Evolutionary conservation across 2,113 vertebrate species (phyloP).

Genomic region (Grus americana): DNA sequence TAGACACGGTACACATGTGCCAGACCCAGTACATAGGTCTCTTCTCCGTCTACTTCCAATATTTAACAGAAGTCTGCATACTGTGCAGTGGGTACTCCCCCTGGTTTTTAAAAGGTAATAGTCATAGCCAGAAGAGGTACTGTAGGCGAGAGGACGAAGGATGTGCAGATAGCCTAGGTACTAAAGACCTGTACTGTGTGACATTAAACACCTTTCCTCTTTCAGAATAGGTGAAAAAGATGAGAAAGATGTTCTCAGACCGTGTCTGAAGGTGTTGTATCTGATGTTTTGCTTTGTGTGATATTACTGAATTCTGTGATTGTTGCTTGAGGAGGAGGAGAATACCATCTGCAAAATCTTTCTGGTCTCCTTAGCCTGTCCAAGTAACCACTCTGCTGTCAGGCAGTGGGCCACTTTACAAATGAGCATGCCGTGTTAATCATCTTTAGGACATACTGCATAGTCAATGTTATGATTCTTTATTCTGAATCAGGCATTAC

Average conservation of each 20-base stretch:
- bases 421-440: neutral
- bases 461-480: neutral
- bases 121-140: neutral
- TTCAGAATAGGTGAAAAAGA: neutral
- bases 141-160: neutral
- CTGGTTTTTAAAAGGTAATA: neutral
- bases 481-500: slow-evolving; percentile 19
- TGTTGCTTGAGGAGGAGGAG: neutral
- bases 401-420: slow-evolving; percentile 12
- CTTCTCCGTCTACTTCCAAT: neutral
- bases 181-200: neutral
- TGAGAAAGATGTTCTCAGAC: neutral
- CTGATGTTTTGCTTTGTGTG: neutral
- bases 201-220: neutral
- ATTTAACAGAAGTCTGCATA: neutral
- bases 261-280: neutral
- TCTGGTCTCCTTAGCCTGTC: neutral
- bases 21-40: neutral
- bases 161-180: neutral
- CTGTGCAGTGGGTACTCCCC: neutral
- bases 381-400: neutral
- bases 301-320: neutral
- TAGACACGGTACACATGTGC: neutral
- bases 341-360: neutral
- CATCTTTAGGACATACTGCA: neutral